These are phyloP conservation scores for Corythucha ciliata DNA, from an alignment of 2,888 invertebrate species.

Conservation along the genomic window DNA sequence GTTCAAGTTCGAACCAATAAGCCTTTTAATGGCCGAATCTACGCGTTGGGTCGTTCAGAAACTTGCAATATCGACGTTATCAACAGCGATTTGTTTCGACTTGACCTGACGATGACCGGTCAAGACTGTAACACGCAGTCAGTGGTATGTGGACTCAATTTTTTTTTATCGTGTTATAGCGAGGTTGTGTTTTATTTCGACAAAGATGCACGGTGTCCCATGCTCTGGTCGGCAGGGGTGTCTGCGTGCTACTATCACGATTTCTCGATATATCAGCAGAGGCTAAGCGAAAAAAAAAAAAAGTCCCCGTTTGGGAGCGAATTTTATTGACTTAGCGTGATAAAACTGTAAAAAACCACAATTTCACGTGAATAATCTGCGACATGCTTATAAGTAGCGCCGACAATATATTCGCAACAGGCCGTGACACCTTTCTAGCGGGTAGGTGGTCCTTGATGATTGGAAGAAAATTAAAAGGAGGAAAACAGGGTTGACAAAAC, in stretches of 20 bases:
- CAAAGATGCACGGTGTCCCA: background rate
- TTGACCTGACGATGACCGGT: slow-evolving; percentile 86
- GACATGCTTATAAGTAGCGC: too few relatives aligned
- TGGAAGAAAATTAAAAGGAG: too few relatives aligned
- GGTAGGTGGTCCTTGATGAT: too few relatives aligned
- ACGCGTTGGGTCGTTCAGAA: slow-evolving; percentile 85
- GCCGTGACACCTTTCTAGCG: too few relatives aligned
- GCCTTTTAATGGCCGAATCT: slow-evolving; percentile 89
- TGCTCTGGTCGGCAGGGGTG: background rate
- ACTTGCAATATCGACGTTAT: slow-evolving; percentile 91
- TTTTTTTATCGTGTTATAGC: slow-evolving; percentile 1
- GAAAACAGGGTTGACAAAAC: too few relatives aligned
- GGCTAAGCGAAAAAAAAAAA: too few relatives aligned
- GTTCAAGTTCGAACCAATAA: slow-evolving; percentile 88
- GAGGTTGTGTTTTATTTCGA: background rate
- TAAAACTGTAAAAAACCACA: too few relatives aligned
- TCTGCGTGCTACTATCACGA: background rate
- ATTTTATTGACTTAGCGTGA: too few relatives aligned
- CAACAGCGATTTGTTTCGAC: slow-evolving; percentile 82
- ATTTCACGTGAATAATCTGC: too few relatives aligned
- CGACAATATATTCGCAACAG: too few relatives aligned
- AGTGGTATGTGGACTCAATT: slow-evolving; percentile 57
- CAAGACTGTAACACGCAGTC: slow-evolving; percentile 94
- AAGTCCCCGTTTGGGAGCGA: too few relatives aligned
- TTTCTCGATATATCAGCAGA: too few relatives aligned